Percentiles rank a stretch among this genome's conserved stretches.
phyloP scores from a whole-genome alignment of 2,888 invertebrate genomes.

The Nemapogon koenigi region DNA sequence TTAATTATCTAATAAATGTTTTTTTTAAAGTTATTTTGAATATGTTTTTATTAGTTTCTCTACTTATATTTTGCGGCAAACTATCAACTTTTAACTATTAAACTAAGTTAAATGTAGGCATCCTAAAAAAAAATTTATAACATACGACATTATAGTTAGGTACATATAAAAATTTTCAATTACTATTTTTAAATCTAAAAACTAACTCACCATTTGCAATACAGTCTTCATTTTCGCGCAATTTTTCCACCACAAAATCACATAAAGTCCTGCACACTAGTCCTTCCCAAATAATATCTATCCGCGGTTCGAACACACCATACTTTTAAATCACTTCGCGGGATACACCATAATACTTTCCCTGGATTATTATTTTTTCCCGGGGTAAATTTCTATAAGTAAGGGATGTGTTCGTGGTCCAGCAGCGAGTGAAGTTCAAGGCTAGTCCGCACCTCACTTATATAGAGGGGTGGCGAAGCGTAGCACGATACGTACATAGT shows the following conservation, averaged over 20 bases:
- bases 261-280: conserved; percentile 23
- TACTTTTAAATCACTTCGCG: conserved; percentile 5
- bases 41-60: no score
- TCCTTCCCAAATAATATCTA: not conserved
- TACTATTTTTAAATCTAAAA: not conserved
- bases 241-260: conserved; percentile 28
- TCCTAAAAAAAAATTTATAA: no score
- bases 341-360: conserved; percentile 6
- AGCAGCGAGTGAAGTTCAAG: conserved; percentile 57
- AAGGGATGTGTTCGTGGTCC: conserved; percentile 2
- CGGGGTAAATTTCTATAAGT: not conserved
- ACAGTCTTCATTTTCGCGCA: conserved; percentile 38
- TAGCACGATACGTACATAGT: conserved; percentile 29
- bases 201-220: conserved; percentile 41
- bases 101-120: no score
- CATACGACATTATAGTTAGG: no score
- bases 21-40: no score
- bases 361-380: no score
- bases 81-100: no score
- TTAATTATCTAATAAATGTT: no score
- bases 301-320: not conserved
- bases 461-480: conserved; percentile 59
- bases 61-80: no score
- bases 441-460: conserved; percentile 43
- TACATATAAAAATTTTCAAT: no score